These are phyloP conservation scores for Chrysomallon squamiferum DNA, from an alignment of 1,140 invertebrate genomes.

Conservation along the genomic window DNA sequence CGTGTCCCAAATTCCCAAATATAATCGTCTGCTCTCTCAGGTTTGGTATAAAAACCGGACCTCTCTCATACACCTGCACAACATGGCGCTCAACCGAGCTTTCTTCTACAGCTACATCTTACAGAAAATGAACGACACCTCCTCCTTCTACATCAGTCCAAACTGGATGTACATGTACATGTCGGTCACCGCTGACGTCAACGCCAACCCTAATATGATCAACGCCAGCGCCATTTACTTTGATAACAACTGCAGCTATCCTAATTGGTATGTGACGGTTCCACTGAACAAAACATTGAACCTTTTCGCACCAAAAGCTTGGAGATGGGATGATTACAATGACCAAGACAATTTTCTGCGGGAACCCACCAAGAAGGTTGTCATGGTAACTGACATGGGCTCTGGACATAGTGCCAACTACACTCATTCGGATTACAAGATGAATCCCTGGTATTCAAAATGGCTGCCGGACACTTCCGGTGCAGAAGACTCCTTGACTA, in stretches of 20 bases:
- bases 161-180: constrained; percentile 98
- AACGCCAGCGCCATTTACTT: constrained; percentile 95
- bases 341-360: constrained; percentile 58
- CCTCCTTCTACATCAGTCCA: constrained; percentile 80
- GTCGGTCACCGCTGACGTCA: constrained; percentile 91
- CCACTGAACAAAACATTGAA: constrained; percentile 98
- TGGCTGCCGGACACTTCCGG: constrained; percentile 34
- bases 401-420: constrained; percentile 79
- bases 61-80: constrained; percentile 90
- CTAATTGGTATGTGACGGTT: constrained; percentile 77
- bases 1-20: constrained; percentile 91
- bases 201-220: constrained; percentile 82
- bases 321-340: constrained; percentile 56
- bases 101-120: constrained; percentile 93
- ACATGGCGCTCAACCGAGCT: constrained; percentile 91
- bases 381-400: constrained; percentile 50
- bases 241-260: constrained; percentile 90
- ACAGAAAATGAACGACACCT: constrained; percentile 68
- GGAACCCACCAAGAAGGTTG: constrained; percentile 55
- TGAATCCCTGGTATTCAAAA: constrained; percentile 71
- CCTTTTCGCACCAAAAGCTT: constrained; percentile 91
- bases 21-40: constrained; percentile 84
- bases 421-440: constrained; percentile 85
- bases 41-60: constrained; percentile 96
- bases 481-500: constrained; percentile 37